Evolutionary conservation across 2,888 invertebrate genomes (phyloP), one percentile per base, ranked within the genome.

Genomic region (Itoplectis maculator): DNA sequence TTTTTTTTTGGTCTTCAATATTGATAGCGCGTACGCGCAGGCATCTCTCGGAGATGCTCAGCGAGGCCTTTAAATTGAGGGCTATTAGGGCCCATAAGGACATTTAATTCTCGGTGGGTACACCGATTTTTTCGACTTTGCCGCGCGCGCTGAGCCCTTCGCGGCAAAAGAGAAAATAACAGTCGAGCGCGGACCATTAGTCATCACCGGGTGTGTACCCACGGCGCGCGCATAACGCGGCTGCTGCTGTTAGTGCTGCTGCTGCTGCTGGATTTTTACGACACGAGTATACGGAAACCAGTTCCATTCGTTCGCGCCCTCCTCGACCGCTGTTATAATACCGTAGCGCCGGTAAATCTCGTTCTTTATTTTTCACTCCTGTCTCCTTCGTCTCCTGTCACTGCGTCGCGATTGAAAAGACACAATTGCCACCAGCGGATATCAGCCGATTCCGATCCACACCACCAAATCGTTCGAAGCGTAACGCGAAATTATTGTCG

Each of bases 81-180:
- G 88, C 87, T 89, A 91, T 91, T 90, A 91, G 85, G 83, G 84
- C 83, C 81, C 86, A 87, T 89, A 88, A 88, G 87, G 85, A 88
- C 84, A 86, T 87, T 88, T 86, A 86, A 90, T 88, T 86, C 86
- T 72, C 84, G 81, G 82, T 69, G 81, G 86, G 78, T 87, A 88
- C 87, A 88, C 80, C n/a, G 87, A 88, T 87, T 90, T 89, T 87
- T 88, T 80, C 56, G 74, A 82, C 63, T 49, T 61, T 49, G 37
- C 56, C 72, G 42, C 65, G 20, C 65, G 45, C 45, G 49, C 49
- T 11, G 65, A 70, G 70, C 51, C 66, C 72, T 75, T 54, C 65
- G 68, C 70, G 73, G 61, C 37, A 79, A 79, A 75, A 75, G 76
- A 72, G 77, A 79, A 79, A 76, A 79, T 79, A 76, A 81, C 65